Evolutionary conservation across 2,113 vertebrate species (phyloP), one percentile per base, ranked within the genome.

Genomic region (Fulica atra): DNA sequence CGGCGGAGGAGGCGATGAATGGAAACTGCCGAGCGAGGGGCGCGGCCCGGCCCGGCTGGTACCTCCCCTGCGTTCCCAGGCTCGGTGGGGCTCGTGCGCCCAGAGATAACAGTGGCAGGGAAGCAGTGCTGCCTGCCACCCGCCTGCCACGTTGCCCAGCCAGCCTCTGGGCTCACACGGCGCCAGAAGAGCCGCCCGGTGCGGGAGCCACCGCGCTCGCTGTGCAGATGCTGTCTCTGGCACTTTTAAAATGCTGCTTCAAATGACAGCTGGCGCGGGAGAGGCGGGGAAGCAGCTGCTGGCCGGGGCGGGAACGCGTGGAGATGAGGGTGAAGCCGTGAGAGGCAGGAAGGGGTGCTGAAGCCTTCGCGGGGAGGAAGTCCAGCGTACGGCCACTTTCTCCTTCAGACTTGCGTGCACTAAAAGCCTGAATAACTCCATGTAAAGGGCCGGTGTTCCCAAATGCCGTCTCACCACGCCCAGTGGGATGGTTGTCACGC

Each of bases 21-120:
- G 7, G 21, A n/a, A 24, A 33, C 14, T 10, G 23, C 31, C 3
- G 21, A 50, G 35, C 3, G 3, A 15, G 33, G 4, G 5, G 4
- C 11, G 2, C 1, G 31, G 19, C 35, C 3, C 1, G 31, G 19
- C 35, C 3, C 4, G 28, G 9, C 2, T 3, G 48, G 33, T 46
- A n/a, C n/a, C 19, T 29, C 17, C 15, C 16, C 11, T 14, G 12
- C 4, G 6, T 19, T 19, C 23, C 11, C 11, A 1, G n/a, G 31
- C 31, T 42, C 19, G 19, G 48, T 1, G 20, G 10, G 38, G 16
- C 16, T 13, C 33, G 26, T 29, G 23, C 21, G 60, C 17, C 15
- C 60, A 3, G 71, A 7, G n/a, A 28, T 13, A 28, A 10, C 7
- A 4, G 29, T 11, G 54, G 26, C 29, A 17, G 9, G 16, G 29